phyloP scores from a whole-genome alignment of 2,888 invertebrate genomes.

The Thyatira batis region DNA sequence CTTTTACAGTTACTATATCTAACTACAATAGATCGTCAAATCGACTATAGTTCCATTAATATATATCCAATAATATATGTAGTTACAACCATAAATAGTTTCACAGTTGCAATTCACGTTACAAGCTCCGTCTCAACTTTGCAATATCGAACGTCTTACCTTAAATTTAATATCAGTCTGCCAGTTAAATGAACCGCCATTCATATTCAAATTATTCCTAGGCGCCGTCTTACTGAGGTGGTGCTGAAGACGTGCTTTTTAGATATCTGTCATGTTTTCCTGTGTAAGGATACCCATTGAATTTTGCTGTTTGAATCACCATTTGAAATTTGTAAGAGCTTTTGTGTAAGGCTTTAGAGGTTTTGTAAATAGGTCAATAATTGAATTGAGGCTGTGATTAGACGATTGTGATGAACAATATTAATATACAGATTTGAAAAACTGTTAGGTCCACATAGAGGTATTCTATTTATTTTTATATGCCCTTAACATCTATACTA shows the following conservation, averaged over 20 bases:
- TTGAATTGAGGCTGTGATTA: too few species aligned
- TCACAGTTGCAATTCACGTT: slow-evolving; percentile 30
- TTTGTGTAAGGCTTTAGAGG: too few species aligned
- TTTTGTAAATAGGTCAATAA: too few species aligned
- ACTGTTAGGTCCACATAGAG: too few species aligned
- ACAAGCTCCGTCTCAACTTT: slow-evolving; percentile 20
- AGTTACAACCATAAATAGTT: slow-evolving; percentile 27
- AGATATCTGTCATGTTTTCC: neutral
- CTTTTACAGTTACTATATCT: too few species aligned
- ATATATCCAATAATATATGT: too few species aligned
- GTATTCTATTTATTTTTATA: too few species aligned
- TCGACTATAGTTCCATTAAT: too few species aligned
- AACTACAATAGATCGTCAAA: too few species aligned
- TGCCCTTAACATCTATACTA: too few species aligned
- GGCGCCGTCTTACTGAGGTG: slow-evolving; percentile 10
- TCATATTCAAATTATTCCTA: slow-evolving; percentile 63
- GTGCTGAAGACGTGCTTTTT: slow-evolving; percentile 12
- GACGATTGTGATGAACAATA: too few species aligned
- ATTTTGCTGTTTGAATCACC: neutral
- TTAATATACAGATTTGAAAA: too few species aligned
- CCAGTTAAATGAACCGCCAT: slow-evolving; percentile 55
- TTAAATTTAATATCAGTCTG: slow-evolving; percentile 57
- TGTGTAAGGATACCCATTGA: neutral
- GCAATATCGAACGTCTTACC: slow-evolving; percentile 38
- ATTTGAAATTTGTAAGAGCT: neutral